phyloP scores from a whole-genome alignment of 2,113 vertebrate species.

The Hucho hucho region DNA sequence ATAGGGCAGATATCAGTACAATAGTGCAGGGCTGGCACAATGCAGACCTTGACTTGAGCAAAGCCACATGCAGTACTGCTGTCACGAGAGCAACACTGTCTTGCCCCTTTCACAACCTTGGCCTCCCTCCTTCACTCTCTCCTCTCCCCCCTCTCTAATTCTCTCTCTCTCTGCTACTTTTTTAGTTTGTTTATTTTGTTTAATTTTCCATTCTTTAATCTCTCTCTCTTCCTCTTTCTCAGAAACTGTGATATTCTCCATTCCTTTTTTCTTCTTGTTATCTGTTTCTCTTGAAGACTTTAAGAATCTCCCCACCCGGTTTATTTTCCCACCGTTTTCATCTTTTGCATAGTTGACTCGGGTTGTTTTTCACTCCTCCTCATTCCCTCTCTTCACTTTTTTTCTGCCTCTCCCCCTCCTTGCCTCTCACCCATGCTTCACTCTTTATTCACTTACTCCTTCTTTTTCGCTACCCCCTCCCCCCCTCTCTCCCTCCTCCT shows the following conservation, averaged over 20 bases:
- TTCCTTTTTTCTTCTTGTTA: not conserved
- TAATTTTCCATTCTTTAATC: not conserved
- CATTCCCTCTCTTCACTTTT: not conserved
- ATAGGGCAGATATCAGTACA: not conserved
- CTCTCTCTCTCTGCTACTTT: slow-evolving; percentile 5
- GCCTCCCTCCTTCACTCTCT: slow-evolving; percentile 16
- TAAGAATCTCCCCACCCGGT: too few species aligned
- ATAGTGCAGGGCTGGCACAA: not conserved
- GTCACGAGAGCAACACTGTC: not conserved
- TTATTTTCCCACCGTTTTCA: not conserved
- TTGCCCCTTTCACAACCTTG: not conserved
- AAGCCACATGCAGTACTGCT: slow-evolving; percentile 6
- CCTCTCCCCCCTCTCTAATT: not conserved
- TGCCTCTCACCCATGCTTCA: slow-evolving; percentile 33
- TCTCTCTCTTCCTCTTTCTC: not conserved
- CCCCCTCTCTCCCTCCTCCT: too few species aligned
- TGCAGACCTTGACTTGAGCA: not conserved
- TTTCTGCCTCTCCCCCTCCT: not conserved
- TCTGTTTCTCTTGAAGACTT: too few species aligned
- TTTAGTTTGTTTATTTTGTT: not conserved
- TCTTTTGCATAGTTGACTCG: too few species aligned
- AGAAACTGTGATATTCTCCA: not conserved
- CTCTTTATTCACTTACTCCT: not conserved
- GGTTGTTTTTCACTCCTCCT: slow-evolving; percentile 1
- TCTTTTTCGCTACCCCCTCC: not conserved